phyloP scores from a whole-genome alignment of 2,888 invertebrate genomes.

The Dione vanillae region DNA sequence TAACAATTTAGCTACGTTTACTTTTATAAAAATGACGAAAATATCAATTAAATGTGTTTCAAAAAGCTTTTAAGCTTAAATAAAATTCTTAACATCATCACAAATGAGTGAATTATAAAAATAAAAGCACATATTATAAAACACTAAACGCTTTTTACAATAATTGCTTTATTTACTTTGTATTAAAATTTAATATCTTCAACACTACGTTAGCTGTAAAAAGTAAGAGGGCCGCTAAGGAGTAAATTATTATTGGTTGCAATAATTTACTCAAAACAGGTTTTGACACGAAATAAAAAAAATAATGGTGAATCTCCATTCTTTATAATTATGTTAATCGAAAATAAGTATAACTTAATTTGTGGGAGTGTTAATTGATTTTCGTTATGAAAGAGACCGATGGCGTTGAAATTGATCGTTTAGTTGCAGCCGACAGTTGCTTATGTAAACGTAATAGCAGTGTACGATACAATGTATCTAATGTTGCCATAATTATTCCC shows the following conservation, averaged over 20 bases:
- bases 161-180: slow-evolving; percentile 33
- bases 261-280: slow-evolving; percentile 35
- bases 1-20: slow-evolving; percentile 9
- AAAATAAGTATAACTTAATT: slow-evolving; percentile 39
- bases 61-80: slow-evolving; percentile 25
- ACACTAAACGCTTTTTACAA: slow-evolving; percentile 17
- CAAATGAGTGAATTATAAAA: slow-evolving; percentile 19
- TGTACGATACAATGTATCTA: slow-evolving; percentile 11
- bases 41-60: slow-evolving; percentile 8
- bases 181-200: slow-evolving; percentile 18
- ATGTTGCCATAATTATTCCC: slow-evolving; percentile 12
- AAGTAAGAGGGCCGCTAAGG: slow-evolving; percentile 26
- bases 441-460: slow-evolving; percentile 21
- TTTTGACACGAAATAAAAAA: slow-evolving; percentile 36
- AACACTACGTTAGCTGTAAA: slow-evolving; percentile 2
- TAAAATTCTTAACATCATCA: background rate
- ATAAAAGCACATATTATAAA: slow-evolving; percentile 5
- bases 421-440: slow-evolving; percentile 15
- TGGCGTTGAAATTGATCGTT: slow-evolving; percentile 30
- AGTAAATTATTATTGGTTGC: slow-evolving; percentile 23
- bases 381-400: slow-evolving; percentile 30
- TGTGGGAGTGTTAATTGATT: slow-evolving; percentile 43
- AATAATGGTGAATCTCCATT: slow-evolving; percentile 35
- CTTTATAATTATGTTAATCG: slow-evolving; percentile 42
- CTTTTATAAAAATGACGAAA: background rate